Evolutionary conservation across 1,140 invertebrate species (phyloP), one percentile per base, ranked within the genome.

Genomic region (Vanessa tameamea): DNA sequence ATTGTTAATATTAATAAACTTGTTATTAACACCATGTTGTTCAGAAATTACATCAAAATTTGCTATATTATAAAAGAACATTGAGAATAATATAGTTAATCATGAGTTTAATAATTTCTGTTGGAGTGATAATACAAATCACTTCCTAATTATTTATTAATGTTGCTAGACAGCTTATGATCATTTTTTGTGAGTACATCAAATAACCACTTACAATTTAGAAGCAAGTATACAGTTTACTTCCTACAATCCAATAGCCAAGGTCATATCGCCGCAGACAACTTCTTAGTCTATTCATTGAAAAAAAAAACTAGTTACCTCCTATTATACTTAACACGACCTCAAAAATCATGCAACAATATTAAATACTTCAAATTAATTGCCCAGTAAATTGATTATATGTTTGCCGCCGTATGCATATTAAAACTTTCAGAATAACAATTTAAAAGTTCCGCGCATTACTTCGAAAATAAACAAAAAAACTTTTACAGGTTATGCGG

Each of bases 231-330:
- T 89, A 89, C 85, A 88, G 78, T 90, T 92, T 88, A 92, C 89
- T 92, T 92, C 91, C 91, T 92, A 91, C 91, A 92, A 92, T 92
- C 87, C 88, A 92, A 91, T 91, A 91, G 81, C 87, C 91, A 92
- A 92, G 91, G 91, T 91, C 91, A 89, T 78, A 84, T 80, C 81
- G 84, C 82, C 82, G 83, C 91, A 86, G 85, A 92, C 91, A 88
- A 87, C 87, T 89, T 88, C 86, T 89, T 86, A 87, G 84, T 86
- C 84, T 90, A 91, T 91, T 90, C 88, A 87, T 79, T 86, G 63
- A 86, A 82, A 87, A 89, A 43, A 91, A 87, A 91, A 89, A 91
- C 85, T 88, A 73, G 84, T 87, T 87, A 87, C 87, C 84, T 87
- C 82, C 78, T 79, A 81, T 83, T 81, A 80, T 76, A 78, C 67